Evolutionary conservation across 2,888 invertebrate species (phyloP).

Genomic region (Spilosoma lubricipeda): DNA sequence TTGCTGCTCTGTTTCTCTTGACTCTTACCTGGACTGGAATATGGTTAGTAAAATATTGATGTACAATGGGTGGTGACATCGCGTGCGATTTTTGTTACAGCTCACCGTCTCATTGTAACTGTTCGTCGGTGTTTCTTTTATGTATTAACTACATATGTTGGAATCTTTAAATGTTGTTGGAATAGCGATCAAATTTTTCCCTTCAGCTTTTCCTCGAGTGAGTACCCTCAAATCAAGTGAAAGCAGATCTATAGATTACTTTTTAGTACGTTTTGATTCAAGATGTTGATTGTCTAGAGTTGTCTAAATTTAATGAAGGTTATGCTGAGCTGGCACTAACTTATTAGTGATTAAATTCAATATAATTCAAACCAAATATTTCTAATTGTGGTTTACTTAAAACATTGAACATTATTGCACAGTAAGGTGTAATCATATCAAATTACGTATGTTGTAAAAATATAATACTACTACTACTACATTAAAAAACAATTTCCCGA

Average conservation of each 20-base stretch:
- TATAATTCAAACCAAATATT: not conserved
- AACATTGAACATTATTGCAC: not conserved
- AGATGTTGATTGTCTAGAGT: conserved; percentile 13
- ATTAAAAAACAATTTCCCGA: conserved; percentile 1
- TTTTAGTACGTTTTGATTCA: conserved; percentile 31
- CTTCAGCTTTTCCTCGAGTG: not conserved
- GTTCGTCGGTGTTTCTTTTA: conserved; percentile 52
- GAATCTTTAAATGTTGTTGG: conserved; percentile 34
- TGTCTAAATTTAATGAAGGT: not conserved
- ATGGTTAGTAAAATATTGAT: conserved; percentile 79
- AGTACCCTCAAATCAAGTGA: conserved; percentile 30
- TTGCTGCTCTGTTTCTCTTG: conserved; percentile 74
- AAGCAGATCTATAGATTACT: conserved; percentile 17
- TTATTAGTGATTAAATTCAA: not conserved
- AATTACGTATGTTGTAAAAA: not conserved
- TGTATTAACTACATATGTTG: conserved; percentile 33
- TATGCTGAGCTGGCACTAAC: not conserved
- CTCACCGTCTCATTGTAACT: conserved; percentile 60
- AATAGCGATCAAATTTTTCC: conserved; percentile 37
- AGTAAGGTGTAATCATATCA: not conserved
- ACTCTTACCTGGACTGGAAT: conserved; percentile 58
- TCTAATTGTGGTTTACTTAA: not conserved
- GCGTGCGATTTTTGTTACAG: conserved; percentile 61
- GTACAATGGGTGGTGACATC: conserved; percentile 77
- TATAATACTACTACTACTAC: not conserved